These are phyloP conservation scores for Trachelus iudaicus DNA, from an alignment of 2,888 invertebrate species.

Conservation along the genomic window DNA sequence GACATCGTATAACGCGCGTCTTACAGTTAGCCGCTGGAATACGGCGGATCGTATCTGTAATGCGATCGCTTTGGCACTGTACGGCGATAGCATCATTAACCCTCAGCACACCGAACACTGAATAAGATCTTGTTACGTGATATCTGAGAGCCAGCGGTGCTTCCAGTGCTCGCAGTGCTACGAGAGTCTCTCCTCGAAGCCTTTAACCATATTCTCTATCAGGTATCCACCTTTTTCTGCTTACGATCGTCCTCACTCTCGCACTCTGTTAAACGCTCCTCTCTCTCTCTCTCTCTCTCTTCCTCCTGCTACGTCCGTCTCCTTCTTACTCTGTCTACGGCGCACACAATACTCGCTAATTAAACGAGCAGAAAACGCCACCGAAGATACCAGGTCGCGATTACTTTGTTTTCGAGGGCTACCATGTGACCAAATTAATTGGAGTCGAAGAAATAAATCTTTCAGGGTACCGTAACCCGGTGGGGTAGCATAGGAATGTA, in stretches of 20 bases:
- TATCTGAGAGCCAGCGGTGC: conserved; percentile 47
- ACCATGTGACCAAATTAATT: conserved; percentile 57
- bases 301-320: background rate
- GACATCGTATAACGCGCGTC: conserved; percentile 38
- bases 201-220: background rate
- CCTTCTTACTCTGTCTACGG: conserved; percentile 15
- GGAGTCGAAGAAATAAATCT: conserved; percentile 44
- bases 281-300: conserved; percentile 5
- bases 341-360: conserved; percentile 64
- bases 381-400: conserved; percentile 58
- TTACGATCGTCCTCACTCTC: background rate
- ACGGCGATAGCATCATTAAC: conserved; percentile 65
- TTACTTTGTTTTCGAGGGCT: conserved; percentile 63
- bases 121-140: conserved; percentile 65
- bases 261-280: background rate
- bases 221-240: background rate
- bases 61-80: conserved; percentile 65
- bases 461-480: background rate
- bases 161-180: background rate
- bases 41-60: conserved; percentile 55
- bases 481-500: background rate
- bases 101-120: conserved; percentile 53
- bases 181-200: background rate
- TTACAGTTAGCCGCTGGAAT: conserved; percentile 17
- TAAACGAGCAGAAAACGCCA: conserved; percentile 59